Percentiles rank a stretch among this genome's conserved stretches.
phyloP scores from a whole-genome alignment of 2,888 invertebrate genomes.

The Pasiphila rectangulata region DNA sequence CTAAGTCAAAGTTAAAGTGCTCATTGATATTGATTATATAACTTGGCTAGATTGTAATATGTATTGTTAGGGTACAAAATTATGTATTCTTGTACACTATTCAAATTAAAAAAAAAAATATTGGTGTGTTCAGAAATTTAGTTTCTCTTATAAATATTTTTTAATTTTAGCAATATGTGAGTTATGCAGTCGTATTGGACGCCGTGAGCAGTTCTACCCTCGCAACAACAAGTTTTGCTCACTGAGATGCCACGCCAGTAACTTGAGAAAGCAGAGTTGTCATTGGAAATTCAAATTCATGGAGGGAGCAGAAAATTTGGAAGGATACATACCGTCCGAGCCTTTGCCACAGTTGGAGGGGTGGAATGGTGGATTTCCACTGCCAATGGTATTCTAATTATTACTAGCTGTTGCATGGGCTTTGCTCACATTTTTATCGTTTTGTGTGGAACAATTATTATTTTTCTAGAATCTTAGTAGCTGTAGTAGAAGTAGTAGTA shows the following conservation, averaged over 20 bases:
- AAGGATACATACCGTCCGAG: conserved; percentile 72
- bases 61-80: too few species aligned
- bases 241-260: conserved; percentile 61
- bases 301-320: conserved; percentile 75
- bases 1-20: too few species aligned
- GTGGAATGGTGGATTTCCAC: conserved; percentile 68
- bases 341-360: conserved; percentile 73
- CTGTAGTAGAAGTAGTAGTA: too few species aligned
- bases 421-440: too few species aligned
- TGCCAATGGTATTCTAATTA: conserved; percentile 54
- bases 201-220: conserved; percentile 62
- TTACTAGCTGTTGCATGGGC: too few species aligned
- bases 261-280: conserved; percentile 47
- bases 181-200: conserved; percentile 68
- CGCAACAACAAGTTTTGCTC: conserved; percentile 71
- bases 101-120: too few species aligned
- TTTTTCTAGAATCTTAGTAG: too few species aligned
- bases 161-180: conserved; percentile 69
- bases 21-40: too few species aligned
- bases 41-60: too few species aligned
- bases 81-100: too few species aligned
- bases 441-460: too few species aligned
- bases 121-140: too few species aligned
- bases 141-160: not conserved
- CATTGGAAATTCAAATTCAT: conserved; percentile 71